These are phyloP conservation scores for Cranoglanis bouderius DNA, from an alignment of 2,113 vertebrate species.

Conservation along the genomic window DNA sequence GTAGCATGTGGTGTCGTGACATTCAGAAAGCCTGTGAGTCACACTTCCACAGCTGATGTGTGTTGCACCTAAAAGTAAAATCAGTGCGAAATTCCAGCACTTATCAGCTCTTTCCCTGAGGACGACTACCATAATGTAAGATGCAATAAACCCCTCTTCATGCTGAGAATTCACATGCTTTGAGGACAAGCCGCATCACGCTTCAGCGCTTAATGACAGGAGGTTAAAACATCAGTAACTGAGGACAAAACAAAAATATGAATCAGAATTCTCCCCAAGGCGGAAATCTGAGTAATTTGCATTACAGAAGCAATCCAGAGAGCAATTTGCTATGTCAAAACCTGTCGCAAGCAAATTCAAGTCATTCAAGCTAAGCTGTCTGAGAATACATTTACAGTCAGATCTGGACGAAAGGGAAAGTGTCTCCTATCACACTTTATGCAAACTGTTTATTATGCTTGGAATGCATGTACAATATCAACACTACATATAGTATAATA, in stretches of 20 bases:
- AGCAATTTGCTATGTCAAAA: conserved; percentile 64
- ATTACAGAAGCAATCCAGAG: conserved; percentile 16
- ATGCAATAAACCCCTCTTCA: neutral
- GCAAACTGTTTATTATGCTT: neutral
- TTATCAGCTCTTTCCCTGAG: neutral
- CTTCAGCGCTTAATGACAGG: conserved; percentile 53
- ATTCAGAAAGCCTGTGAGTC: conserved; percentile 28
- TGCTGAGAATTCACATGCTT: conserved; percentile 5
- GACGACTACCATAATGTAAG: neutral
- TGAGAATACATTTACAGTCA: conserved; percentile 6
- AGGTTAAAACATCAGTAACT: conserved; percentile 49
- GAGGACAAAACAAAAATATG: conserved; percentile 52
- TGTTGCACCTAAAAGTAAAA: neutral
- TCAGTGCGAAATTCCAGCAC: conserved; percentile 37
- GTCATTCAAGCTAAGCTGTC: conserved; percentile 49
- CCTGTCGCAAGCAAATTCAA: conserved; percentile 52
- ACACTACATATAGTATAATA: neutral
- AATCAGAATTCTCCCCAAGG: conserved; percentile 58
- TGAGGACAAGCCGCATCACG: conserved; percentile 60
- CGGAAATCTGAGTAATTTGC: conserved; percentile 42
- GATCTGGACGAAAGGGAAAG: neutral
- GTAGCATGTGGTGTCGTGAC: neutral
- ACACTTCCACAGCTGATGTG: conserved; percentile 38
- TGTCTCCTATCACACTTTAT: neutral
- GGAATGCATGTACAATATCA: neutral